Evolutionary conservation across 1,140 invertebrate species (phyloP), one percentile per base, ranked within the genome.

Genomic region (Bombus sibiricus): DNA sequence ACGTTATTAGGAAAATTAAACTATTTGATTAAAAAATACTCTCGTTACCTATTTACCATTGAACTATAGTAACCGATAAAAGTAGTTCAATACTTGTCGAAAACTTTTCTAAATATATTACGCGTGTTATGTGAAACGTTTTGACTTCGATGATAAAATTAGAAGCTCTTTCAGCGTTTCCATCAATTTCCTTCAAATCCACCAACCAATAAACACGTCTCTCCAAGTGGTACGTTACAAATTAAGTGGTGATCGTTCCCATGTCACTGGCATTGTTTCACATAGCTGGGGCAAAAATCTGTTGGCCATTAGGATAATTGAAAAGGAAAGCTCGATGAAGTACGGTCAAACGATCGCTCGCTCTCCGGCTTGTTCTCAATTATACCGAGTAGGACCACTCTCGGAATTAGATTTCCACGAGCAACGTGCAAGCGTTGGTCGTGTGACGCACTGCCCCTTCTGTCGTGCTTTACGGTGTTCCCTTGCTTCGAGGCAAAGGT

Each of bases 301-400:
- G 78, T 76, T 32, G 57, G 62, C 80, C 79, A 72, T 86, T 82
- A 86, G 39, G 62, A 47, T 82, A 74, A 82, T 83, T 82, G 80
- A 62, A 83, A 83, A 76, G 66, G 85, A 77, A 83, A 83, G 34
- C 64, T 86, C 80, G 32, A 82, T 76, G 59, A 86, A 82, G 59
- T 68, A 82, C 80, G 75, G 72, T 76, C 62, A 82, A 89, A 83
- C 88, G 87, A 41, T 75, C 66, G 64, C n/a, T 47, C 53, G 47
- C 53, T 66, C 72, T 89, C 66, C 43, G 77, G 84, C 68, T 89
- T 78, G 64, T 57, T 83, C 85, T 81, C 64, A 78, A 53, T 90
- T 81, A 84, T 41, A 8, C 69, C 43, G 64, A 34, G 34, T n/a
- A 18, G 43, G 25, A 64, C 80, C 68, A 74, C 74, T 86, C 73